These are phyloP conservation scores for Aphaenogaster rudis DNA, from an alignment of 1,140 invertebrate genomes.

Conservation along the genomic window DNA sequence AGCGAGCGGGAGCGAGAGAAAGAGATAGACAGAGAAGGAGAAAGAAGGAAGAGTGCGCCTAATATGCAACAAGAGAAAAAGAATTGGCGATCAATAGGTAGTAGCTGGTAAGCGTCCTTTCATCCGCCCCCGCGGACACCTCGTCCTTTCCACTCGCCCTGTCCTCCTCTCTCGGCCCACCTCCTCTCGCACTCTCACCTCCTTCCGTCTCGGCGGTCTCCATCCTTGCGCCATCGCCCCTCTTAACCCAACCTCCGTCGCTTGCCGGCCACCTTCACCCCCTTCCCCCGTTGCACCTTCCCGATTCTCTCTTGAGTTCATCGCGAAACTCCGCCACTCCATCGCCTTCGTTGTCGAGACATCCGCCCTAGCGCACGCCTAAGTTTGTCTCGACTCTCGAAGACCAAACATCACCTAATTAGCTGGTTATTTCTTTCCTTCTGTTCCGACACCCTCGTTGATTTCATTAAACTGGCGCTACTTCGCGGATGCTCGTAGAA, in stretches of 20 bases:
- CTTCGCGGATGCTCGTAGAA: background rate
- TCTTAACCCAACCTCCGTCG: slow-evolving; percentile 69
- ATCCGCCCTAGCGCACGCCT: slow-evolving; percentile 69
- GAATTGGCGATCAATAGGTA: slow-evolving; percentile 87
- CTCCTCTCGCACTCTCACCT: slow-evolving; percentile 73
- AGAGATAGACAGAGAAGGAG: slow-evolving; percentile 65
- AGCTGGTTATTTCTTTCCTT: slow-evolving; percentile 60
- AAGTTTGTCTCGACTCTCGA: slow-evolving; percentile 64
- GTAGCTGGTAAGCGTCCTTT: slow-evolving; percentile 87
- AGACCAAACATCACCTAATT: slow-evolving; percentile 72
- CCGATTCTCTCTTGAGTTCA: slow-evolving; percentile 72
- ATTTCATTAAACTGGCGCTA: slow-evolving; percentile 33
- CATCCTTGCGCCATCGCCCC: slow-evolving; percentile 68
- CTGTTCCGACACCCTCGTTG: slow-evolving; percentile 38
- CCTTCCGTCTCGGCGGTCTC: slow-evolving; percentile 75
- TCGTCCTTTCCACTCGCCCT: slow-evolving; percentile 82
- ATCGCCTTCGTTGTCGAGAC: slow-evolving; percentile 73
- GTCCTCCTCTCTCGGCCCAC: slow-evolving; percentile 70
- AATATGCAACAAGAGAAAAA: slow-evolving; percentile 88
- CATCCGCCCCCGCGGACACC: slow-evolving; percentile 84
- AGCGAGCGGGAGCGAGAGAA: slow-evolving; percentile 27
- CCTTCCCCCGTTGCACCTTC: slow-evolving; percentile 53
- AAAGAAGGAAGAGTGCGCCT: slow-evolving; percentile 84
- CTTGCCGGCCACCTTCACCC: slow-evolving; percentile 54
- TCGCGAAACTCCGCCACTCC: slow-evolving; percentile 74